Conservation (phyloP, 2,113 vertebrate genomes). For the Pteruthius melanotis region DNA sequence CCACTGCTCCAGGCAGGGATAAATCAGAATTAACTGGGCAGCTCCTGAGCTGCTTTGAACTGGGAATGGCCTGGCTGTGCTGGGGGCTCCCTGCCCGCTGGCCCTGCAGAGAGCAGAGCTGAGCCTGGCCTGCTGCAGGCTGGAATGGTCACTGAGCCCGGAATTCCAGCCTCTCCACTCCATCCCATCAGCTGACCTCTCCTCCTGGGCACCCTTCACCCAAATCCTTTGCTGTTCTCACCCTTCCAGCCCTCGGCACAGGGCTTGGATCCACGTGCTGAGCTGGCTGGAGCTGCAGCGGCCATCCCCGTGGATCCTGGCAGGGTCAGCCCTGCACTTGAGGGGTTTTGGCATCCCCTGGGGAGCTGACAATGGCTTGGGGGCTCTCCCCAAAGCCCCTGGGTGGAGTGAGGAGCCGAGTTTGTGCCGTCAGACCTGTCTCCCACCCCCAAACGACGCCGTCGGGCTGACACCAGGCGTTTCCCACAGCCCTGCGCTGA, state of each 20-base stretch:
- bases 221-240: background rate
- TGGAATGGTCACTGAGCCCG: fast-evolving
- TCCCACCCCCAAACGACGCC: background rate
- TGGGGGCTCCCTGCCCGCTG: fast-evolving
- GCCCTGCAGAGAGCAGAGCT: fast-evolving
- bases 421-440: background rate
- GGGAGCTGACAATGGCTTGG: background rate
- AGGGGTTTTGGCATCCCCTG: background rate
- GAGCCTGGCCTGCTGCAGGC: background rate
- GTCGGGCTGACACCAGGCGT: background rate
- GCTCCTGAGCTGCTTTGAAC: constrained; percentile 2
- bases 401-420: background rate
- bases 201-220: background rate
- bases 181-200: fast-evolving
- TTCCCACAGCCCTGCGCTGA: fast-evolving
- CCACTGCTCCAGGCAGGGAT: fast-evolving
- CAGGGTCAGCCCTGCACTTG: background rate
- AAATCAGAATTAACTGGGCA: background rate
- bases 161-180: background rate
- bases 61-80: background rate
- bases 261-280: fast-evolving
- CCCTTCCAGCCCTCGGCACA: background rate
- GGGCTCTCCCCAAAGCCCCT: background rate
- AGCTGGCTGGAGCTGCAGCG: background rate
- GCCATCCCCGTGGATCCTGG: fast-evolving